Evolutionary conservation across 2,113 vertebrate genomes (phyloP), one percentile per base, ranked within the genome.

Genomic region (Suncus etruscus): DNA sequence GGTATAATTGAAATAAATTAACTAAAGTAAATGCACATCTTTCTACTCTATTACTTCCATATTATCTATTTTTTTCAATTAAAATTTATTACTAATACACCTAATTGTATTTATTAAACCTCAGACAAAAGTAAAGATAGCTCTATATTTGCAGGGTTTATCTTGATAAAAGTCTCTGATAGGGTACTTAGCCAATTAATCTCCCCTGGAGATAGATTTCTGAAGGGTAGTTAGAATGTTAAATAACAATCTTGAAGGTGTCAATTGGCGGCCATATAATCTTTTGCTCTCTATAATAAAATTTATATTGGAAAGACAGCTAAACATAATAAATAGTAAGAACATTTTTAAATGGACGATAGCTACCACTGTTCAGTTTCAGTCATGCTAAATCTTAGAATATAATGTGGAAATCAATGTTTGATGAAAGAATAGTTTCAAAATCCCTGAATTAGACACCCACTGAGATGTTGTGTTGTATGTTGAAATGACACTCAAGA

Each of bases 211-310:
- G 31, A 24, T 27, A 8, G 8, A 29, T 87, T 93, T 92, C 68
- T 39, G 20, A 66, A 90, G 39, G 11, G 72, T 8, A 78, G 18
- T 82, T 83, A 39, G 58, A 66, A 87, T 69, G 87, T 54, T 90
- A 83, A 83, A 31, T 51, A 65, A 32, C 1, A 68, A 31, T 0
- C 51, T 24, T 50, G n/a, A 75, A 51, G 24, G 8, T 77, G 5
- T 63, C n/a, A 1, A 58, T 0, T 74, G 78, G n/a, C 39, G 39
- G 29, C 77, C 81, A 73, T 50, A 73, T 69, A 74, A 39, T 14
- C 70, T 73, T 90, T 73, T 63, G 39, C 77, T 63, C 32, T 65
- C 68, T 76, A 9, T 2, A 45, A 24, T 11, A 14, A 83, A 73
- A 31, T 27, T 11, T 29, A n/a, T 0, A 22, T 8, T 65, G 29